Percentiles rank a stretch among this genome's conserved stretches.
Evolutionary conservation across 2,797 vertebrate genomes (phyloP).

Genomic region (Distichodus sexfasciatus): DNA sequence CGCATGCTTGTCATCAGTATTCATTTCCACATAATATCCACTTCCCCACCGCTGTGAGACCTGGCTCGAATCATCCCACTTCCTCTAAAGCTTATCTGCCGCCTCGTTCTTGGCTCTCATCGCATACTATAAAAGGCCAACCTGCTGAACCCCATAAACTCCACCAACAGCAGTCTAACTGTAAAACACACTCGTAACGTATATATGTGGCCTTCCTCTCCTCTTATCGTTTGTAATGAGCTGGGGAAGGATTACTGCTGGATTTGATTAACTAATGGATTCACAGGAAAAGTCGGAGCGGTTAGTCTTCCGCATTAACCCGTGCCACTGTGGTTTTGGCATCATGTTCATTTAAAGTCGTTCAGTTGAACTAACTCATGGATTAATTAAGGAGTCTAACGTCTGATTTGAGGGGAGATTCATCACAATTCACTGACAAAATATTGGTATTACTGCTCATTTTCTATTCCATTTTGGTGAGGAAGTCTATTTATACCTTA

Average conservation of each 20-base stretch:
- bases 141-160: constrained; percentile 89
- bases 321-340: background rate
- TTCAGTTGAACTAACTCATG: background rate
- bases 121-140: constrained; percentile 84
- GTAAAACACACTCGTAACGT: constrained; percentile 89
- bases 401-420: no score
- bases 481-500: no score
- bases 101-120: constrained; percentile 79
- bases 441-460: no score
- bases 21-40: no score
- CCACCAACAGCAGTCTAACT: constrained; percentile 82
- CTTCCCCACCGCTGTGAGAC: background rate
- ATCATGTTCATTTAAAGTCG: background rate
- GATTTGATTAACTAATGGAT: constrained; percentile 49
- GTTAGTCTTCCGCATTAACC: background rate
- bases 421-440: no score
- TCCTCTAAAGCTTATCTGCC: constrained; percentile 71
- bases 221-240: constrained; percentile 84
- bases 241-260: constrained; percentile 11
- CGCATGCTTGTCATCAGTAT: no score
- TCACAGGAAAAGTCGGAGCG: background rate
- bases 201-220: constrained; percentile 86
- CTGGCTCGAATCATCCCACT: constrained; percentile 13
- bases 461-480: no score
- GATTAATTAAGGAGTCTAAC: no score